phyloP scores from a whole-genome alignment of 1,140 invertebrate species.

The Drosophila micromelanica region DNA sequence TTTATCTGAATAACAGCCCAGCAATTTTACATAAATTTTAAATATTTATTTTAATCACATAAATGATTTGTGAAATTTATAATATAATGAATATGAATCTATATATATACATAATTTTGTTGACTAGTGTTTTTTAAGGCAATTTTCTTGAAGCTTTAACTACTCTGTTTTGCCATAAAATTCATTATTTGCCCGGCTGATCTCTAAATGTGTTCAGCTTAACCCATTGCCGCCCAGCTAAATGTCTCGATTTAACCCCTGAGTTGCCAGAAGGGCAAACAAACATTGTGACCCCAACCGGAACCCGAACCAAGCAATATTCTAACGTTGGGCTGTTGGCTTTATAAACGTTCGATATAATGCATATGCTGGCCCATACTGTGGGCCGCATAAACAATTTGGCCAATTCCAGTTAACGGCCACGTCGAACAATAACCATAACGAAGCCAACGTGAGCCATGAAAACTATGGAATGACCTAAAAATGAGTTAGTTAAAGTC shows the following conservation, averaged over 20 bases:
- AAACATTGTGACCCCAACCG: not conserved
- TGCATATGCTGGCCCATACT: conserved; percentile 6
- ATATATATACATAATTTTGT: not conserved
- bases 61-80: no score
- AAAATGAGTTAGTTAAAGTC: conserved; percentile 5
- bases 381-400: conserved; percentile 26
- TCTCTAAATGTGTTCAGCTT: not conserved
- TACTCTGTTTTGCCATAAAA: not conserved
- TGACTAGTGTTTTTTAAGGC: not conserved
- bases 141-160: not conserved
- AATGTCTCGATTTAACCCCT: not conserved
- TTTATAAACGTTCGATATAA: not conserved
- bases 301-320: not conserved
- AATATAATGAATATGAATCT: no score
- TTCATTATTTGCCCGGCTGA: not conserved
- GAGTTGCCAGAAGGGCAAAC: not conserved
- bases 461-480: not conserved
- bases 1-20: no score
- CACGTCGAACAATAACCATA: conserved; percentile 24
- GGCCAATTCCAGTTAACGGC: conserved; percentile 34
- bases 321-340: not conserved
- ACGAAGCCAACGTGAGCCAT: not conserved
- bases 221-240: not conserved
- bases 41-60: no score
- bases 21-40: no score